Evolutionary conservation across 2,113 vertebrate species (phyloP).

Genomic region (Balaenoptera acutorostrata): DNA sequence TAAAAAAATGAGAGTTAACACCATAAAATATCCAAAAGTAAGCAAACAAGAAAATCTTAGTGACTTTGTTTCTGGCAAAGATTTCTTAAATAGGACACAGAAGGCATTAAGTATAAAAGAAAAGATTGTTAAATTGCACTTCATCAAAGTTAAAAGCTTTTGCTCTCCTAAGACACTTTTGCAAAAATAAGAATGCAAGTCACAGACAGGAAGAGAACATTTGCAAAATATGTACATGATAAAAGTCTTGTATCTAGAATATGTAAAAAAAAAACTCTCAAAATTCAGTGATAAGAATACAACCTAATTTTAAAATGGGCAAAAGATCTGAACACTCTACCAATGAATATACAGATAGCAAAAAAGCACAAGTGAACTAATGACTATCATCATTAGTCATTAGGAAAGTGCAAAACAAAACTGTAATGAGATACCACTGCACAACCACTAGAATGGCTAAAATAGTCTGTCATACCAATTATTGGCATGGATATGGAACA

Average conservation of each 20-base stretch:
- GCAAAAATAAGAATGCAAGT: not conserved
- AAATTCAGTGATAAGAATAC: not conserved
- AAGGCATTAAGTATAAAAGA: not conserved
- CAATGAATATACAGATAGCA: not conserved
- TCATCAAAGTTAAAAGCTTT: not conserved
- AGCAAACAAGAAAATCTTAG: not conserved
- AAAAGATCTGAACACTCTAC: not conserved
- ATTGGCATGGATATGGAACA: not conserved
- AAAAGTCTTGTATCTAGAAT: not conserved
- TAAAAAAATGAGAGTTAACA: not conserved
- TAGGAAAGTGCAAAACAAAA: not conserved
- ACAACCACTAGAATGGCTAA: not conserved
- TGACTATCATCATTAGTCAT: not conserved
- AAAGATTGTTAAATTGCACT: not conserved
- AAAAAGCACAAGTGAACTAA: not conserved
- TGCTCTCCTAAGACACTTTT: not conserved
- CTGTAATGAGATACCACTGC: not conserved
- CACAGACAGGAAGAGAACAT: not conserved
- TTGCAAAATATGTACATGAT: not conserved
- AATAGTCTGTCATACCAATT: not conserved
- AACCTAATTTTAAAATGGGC: not conserved
- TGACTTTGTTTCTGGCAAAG: not conserved
- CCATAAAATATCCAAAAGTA: not conserved
- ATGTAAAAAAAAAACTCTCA: not conserved
- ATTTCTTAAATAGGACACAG: not conserved